phyloP scores from a whole-genome alignment of 2,888 invertebrate species.

The Hartigia nigra region DNA sequence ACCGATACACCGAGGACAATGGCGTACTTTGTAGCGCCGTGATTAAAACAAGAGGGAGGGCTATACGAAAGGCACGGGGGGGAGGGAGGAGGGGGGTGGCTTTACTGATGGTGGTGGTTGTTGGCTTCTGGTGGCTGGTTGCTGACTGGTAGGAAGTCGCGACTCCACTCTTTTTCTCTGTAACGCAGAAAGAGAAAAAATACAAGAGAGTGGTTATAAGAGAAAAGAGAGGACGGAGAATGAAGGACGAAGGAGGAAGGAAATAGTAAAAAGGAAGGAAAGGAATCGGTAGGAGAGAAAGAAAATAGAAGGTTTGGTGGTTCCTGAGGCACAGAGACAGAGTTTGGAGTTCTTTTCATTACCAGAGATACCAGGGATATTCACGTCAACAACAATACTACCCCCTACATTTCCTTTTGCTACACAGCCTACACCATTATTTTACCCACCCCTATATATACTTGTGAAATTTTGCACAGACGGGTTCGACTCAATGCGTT shows the following conservation, averaged over 20 bases:
- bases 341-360: conserved; percentile 58
- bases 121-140: neutral
- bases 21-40: conserved; percentile 56
- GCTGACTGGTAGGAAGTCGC: neutral
- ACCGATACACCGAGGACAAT: conserved; percentile 56
- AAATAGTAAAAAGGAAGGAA: conserved; percentile 1
- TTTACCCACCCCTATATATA: neutral
- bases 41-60: conserved; percentile 48
- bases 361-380: conserved; percentile 32
- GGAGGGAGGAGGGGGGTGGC: no score
- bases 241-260: neutral
- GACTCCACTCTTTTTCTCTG: conserved; percentile 9
- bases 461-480: neutral
- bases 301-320: conserved; percentile 20
- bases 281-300: conserved; percentile 34
- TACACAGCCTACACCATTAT: conserved; percentile 1
- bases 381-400: conserved; percentile 46
- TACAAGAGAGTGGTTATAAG: conserved; percentile 18
- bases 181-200: conserved; percentile 5
- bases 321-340: conserved; percentile 34
- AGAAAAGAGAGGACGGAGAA: conserved; percentile 4
- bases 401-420: neutral
- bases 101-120: conserved; percentile 12
- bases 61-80: conserved; percentile 39
- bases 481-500: neutral